Conservation (phyloP, 2,888 invertebrate species). For the Parnassius orleans region DNA sequence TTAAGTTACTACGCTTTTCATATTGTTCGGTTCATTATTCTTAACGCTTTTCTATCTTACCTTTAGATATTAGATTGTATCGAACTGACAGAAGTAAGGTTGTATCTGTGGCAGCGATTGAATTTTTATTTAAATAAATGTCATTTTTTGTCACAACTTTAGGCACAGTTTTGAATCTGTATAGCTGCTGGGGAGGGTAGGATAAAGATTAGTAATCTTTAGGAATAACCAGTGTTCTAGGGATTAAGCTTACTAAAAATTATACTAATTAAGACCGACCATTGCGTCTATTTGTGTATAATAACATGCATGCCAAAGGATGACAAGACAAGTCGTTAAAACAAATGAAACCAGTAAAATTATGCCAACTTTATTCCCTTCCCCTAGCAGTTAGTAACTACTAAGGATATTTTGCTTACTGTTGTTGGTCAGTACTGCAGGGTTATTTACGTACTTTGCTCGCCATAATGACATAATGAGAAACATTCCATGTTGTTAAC, state of each 20-base stretch:
- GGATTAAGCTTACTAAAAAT: neutral
- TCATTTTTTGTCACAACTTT: constrained; percentile 23
- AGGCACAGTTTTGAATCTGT: constrained; percentile 24
- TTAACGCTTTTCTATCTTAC: constrained; percentile 36
- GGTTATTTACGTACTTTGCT: constrained; percentile 12
- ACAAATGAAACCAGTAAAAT: neutral
- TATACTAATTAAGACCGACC: neutral
- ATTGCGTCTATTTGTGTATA: neutral
- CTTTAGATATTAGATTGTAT: constrained; percentile 37
- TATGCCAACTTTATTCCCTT: neutral
- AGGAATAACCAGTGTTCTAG: neutral
- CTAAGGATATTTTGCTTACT: constrained; percentile 12
- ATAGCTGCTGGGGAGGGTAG: neutral
- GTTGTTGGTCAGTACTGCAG: constrained; percentile 9
- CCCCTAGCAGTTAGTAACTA: constrained; percentile 2
- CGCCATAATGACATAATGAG: constrained; percentile 48
- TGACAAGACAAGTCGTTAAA: neutral
- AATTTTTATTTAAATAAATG: constrained; percentile 28
- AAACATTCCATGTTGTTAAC: constrained; percentile 75
- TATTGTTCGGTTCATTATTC: constrained; percentile 75
- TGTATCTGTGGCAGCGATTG: constrained; percentile 38
- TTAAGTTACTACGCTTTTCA: constrained; percentile 59
- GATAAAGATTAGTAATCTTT: neutral
- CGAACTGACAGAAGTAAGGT: constrained; percentile 35
- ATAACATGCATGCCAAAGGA: neutral